These are phyloP conservation scores for Notothenia coriiceps DNA, from an alignment of 2,113 vertebrate genomes.

Conservation along the genomic window DNA sequence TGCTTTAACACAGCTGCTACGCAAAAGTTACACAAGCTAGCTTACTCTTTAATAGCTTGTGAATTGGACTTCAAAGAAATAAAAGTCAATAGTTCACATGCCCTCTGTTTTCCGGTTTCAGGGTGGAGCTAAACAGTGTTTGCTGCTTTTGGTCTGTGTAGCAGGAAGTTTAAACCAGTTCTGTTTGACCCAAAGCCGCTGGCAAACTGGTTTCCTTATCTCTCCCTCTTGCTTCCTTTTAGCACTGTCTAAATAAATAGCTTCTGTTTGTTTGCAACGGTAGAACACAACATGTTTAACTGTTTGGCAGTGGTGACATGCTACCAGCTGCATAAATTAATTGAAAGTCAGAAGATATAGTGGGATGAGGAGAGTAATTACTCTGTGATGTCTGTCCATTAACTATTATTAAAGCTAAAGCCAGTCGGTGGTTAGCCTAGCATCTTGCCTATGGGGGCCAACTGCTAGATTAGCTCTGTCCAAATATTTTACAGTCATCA, in stretches of 20 bases:
- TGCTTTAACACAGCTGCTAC: background rate
- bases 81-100: background rate
- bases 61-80: background rate
- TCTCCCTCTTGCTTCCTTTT: background rate
- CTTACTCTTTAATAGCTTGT: background rate
- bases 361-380: background rate
- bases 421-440: background rate
- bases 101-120: background rate
- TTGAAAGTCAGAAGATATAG: background rate
- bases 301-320: background rate
- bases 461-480: too few relatives aligned
- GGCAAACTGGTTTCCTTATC: constrained; percentile 38
- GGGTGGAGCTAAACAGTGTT: background rate
- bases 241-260: background rate
- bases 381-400: background rate
- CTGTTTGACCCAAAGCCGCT: background rate
- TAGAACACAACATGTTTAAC: background rate
- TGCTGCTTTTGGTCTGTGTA: background rate
- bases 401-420: background rate
- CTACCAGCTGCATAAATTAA: background rate
- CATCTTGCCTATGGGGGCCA: background rate
- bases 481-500: too few relatives aligned
- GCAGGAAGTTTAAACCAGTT: constrained; percentile 36
- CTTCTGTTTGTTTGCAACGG: background rate
- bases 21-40: background rate